Conservation (phyloP, 1,140 invertebrate genomes). For the Agraylea sexmaculata region DNA sequence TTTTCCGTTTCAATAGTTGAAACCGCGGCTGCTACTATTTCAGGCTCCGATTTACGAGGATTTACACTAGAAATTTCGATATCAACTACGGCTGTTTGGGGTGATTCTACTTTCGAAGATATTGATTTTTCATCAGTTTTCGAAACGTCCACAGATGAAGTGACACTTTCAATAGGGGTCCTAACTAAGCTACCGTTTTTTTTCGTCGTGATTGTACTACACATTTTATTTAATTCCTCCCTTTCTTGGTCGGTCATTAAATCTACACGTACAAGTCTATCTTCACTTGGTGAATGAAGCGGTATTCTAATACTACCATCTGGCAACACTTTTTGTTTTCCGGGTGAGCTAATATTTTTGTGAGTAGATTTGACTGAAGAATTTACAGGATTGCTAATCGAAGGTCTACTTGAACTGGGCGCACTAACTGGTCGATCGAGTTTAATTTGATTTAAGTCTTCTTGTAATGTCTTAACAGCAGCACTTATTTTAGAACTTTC, state of each 20-base stretch:
- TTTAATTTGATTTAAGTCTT: constrained; percentile 16
- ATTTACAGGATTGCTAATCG: constrained; percentile 16
- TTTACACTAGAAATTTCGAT: neutral
- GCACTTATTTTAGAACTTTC: constrained; percentile 13
- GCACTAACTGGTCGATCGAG: constrained; percentile 19
- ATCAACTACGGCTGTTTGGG: constrained; percentile 5
- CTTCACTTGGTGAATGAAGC: constrained; percentile 40
- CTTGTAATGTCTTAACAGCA: constrained; percentile 5
- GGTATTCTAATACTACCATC: constrained; percentile 42
- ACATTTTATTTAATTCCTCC: constrained; percentile 15
- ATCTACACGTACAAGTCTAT: constrained; percentile 17
- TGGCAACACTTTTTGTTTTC: constrained; percentile 31
- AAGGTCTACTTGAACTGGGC: constrained; percentile 19
- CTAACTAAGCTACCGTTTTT: constrained; percentile 10
- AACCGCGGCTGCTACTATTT: neutral
- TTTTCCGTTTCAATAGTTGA: neutral
- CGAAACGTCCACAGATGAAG: constrained; percentile 10
- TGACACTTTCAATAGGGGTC: constrained; percentile 5
- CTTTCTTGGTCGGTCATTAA: constrained; percentile 19
- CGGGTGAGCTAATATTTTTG: constrained; percentile 15
- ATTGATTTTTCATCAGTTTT: constrained; percentile 13
- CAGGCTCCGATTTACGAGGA: neutral
- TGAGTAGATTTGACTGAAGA: constrained; percentile 7
- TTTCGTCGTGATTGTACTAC: constrained; percentile 19
- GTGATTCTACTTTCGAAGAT: constrained; percentile 1